phyloP scores from a whole-genome alignment of 2,113 vertebrate species.

The Sminthopsis crassicaudata region DNA sequence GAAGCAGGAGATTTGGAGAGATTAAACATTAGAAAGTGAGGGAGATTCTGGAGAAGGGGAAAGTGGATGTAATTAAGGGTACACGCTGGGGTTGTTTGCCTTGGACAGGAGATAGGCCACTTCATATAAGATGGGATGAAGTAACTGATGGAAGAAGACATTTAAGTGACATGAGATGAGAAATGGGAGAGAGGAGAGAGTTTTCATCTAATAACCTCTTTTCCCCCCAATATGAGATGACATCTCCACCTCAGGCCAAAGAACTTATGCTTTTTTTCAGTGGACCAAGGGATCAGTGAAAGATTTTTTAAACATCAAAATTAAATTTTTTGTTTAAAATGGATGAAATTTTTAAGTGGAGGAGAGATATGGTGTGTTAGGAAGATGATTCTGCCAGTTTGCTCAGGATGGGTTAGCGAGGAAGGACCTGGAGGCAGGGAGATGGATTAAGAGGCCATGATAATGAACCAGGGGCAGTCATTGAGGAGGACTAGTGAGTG shows the following conservation, averaged over 20 bases:
- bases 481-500: background rate
- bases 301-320: background rate
- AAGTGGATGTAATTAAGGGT: background rate
- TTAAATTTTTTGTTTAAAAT: background rate
- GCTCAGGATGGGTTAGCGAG: background rate
- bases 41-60: background rate
- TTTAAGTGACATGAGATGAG: background rate
- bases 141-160: background rate
- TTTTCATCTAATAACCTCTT: background rate
- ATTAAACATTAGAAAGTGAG: conserved; percentile 6
- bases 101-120: background rate
- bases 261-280: background rate
- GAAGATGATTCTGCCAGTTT: background rate
- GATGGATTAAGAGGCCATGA: background rate
- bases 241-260: background rate
- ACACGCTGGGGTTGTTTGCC: background rate
- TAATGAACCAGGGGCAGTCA: background rate
- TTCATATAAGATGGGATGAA: background rate
- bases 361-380: background rate
- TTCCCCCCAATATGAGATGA: background rate
- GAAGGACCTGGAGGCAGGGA: background rate
- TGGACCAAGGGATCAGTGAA: background rate
- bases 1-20: background rate
- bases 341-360: background rate
- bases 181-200: background rate